Conservation (phyloP, 2,797 vertebrate species). For the Enteromius fasciolatus region DNA sequence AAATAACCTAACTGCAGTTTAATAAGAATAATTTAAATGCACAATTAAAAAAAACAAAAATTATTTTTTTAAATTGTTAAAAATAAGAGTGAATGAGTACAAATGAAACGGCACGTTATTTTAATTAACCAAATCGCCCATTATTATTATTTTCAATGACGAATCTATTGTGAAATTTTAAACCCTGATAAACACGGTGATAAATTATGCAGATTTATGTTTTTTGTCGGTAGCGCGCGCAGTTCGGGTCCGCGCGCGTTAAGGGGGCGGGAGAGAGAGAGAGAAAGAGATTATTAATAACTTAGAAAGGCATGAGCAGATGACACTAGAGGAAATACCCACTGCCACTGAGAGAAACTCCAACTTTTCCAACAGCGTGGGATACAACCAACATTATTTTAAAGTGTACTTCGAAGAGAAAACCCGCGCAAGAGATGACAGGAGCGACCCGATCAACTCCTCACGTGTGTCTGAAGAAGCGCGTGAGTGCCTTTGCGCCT, state of each 20-base stretch:
- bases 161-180: not conserved
- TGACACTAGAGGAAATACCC: conserved; percentile 25
- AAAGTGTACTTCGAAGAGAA: not conserved
- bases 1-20: not conserved
- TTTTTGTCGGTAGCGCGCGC: not conserved
- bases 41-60: too few species aligned
- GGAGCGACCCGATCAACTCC: not conserved
- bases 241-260: not conserved
- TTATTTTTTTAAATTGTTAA: too few species aligned
- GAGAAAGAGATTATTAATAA: conserved; percentile 39
- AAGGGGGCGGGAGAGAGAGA: not conserved
- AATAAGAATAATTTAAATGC: too few species aligned
- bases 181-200: not conserved
- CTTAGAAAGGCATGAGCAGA: conserved; percentile 36
- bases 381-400: not conserved
- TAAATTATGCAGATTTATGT: not conserved
- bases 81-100: too few species aligned
- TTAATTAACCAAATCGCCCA: not conserved
- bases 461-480: not conserved
- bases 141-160: not conserved
- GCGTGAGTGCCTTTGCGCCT: not conserved
- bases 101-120: too few species aligned
- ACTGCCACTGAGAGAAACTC: not conserved
- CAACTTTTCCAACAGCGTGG: not conserved
- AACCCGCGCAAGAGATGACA: not conserved